A percentile compares a stretch with the other conserved stretches of the same genome.
These are phyloP conservation scores for Cisticola juncidis DNA, from an alignment of 2,113 vertebrate species.

Conservation along the genomic window DNA sequence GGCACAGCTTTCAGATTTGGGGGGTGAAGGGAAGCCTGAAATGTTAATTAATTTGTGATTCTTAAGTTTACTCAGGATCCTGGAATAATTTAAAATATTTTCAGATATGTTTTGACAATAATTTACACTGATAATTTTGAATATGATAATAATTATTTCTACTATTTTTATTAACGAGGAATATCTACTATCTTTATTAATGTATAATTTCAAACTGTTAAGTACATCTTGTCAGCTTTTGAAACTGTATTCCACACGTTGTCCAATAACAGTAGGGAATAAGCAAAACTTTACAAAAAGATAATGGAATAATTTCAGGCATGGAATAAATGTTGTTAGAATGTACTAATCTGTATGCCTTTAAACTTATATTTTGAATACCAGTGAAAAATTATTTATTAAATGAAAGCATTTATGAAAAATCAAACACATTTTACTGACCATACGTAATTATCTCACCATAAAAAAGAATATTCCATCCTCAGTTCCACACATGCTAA, in stretches of 20 bases:
- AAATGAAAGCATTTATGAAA: not conserved
- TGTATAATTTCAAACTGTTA: not conserved
- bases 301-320: not conserved
- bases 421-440: not conserved
- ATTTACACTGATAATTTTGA: not conserved
- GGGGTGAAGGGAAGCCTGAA: not conserved
- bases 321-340: not conserved
- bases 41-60: not conserved
- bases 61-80: not conserved
- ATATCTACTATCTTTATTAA: not conserved
- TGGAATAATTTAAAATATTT: not conserved
- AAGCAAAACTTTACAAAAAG: not conserved
- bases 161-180: not conserved
- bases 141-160: not conserved
- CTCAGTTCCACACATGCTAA: not conserved
- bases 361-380: not conserved
- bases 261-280: not conserved
- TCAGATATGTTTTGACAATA: not conserved
- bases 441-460: not conserved
- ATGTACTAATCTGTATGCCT: not conserved
- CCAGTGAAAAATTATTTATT: not conserved
- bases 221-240: not conserved
- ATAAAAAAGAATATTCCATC: not conserved
- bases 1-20: not conserved
- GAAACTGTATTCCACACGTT: not conserved